Evolutionary conservation across 2,797 vertebrate genomes (phyloP), one percentile per base, ranked within the genome.

Genomic region (Poliocrania exsul): DNA sequence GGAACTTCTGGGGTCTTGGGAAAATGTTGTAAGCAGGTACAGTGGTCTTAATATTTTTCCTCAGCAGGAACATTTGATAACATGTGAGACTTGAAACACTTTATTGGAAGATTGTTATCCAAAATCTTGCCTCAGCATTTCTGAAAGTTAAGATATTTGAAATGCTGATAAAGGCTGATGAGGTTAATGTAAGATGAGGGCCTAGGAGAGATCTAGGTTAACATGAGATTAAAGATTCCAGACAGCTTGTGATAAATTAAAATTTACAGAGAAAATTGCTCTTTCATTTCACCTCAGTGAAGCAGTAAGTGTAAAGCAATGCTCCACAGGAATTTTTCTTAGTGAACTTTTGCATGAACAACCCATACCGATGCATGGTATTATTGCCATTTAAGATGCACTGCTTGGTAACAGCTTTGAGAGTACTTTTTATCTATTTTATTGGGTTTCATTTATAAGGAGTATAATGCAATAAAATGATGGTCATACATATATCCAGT

Each of bases 101-200:
- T 90, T 33, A 80, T 49, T 74, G 46, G 29, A 86, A 72, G n/a
- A 62, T 89, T 90, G 47, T 82, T 90, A 86, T 67, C 71, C 23
- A 51, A 77, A 91, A 56, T 61, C 49, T 86, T 79, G 16, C 87
- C 35, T 73, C 9, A 9, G 18, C 13, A 3, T 81, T 95, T 95
- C 62, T 96, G 64, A 60, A 92, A 87, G 51, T 81, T 67, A 42
- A 57, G n/a, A 18, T 82, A 65, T 81, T 95, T 81, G 33, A 94
- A 92, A 75, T 53, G 31, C 12, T 77, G 83, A 71, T 84, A 93
- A 88, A 92, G 44, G 11, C 35, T 60, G 64, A 81, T 92, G 82
- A 89, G 66, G 78, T 87, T 91, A 92, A 75, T 75, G 16, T 85
- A 57, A 91, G 26, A 54, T 47, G 84, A 92, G 38, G 23, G 11